phyloP scores from a whole-genome alignment of 2,888 invertebrate species.

The Spilosoma lubricipeda region DNA sequence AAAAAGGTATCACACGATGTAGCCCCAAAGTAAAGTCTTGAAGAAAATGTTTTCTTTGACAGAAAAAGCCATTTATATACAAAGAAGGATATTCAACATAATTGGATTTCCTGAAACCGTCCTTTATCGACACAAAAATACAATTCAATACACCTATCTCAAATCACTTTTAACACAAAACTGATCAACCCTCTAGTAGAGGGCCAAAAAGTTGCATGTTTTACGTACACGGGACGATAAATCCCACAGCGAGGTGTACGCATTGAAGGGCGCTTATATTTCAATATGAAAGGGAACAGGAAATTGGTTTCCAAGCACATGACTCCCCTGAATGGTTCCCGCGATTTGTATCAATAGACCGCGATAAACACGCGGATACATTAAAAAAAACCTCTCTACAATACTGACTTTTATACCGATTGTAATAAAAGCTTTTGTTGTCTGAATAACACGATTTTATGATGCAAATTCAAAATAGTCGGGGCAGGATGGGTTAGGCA shows the following conservation, averaged over 20 bases:
- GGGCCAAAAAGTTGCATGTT: conserved; percentile 32
- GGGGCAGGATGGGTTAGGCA: conserved; percentile 54
- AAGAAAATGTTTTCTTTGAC: not conserved
- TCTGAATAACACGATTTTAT: conserved; percentile 24
- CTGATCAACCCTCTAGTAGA: conserved; percentile 32
- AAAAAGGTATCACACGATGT: no score
- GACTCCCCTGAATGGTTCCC: conserved; percentile 73
- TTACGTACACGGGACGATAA: conserved; percentile 47
- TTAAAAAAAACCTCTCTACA: conserved; percentile 39
- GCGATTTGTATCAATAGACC: conserved; percentile 77
- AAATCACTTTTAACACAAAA: conserved; percentile 14
- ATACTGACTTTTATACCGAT: conserved; percentile 51
- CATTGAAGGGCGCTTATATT: conserved; percentile 75
- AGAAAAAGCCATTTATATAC: not conserved
- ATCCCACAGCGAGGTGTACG: conserved; percentile 55
- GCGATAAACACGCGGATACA: conserved; percentile 53
- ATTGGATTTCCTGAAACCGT: not conserved
- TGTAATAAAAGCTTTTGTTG: conserved; percentile 31
- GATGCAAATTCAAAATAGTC: conserved; percentile 40
- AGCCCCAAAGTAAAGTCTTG: no score
- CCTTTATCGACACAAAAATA: not conserved
- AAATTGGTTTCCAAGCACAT: conserved; percentile 83
- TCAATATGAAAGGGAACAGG: conserved; percentile 82
- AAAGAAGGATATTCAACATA: conserved; percentile 1
- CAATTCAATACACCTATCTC: conserved; percentile 6